These are phyloP conservation scores for Drosophila kurseongensis DNA, from an alignment of 1,140 invertebrate genomes.

Conservation along the genomic window DNA sequence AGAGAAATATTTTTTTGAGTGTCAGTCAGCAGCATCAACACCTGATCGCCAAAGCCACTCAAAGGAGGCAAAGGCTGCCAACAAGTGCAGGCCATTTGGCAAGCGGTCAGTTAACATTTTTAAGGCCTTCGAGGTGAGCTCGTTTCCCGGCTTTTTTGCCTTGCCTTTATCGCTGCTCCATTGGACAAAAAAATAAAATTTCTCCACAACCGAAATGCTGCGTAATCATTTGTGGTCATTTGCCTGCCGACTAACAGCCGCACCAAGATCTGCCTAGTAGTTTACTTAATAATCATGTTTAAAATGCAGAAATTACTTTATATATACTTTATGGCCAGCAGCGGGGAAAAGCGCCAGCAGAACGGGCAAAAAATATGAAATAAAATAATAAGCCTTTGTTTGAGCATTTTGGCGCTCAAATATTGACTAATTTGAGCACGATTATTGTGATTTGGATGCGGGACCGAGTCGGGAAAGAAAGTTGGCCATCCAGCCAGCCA, in stretches of 20 bases:
- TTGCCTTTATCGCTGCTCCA: slow-evolving; percentile 30
- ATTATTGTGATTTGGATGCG: slow-evolving; percentile 78
- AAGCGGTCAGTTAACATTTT: slow-evolving; percentile 52
- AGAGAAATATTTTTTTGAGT: not conserved
- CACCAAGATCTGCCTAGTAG: slow-evolving; percentile 41
- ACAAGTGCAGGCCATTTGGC: slow-evolving; percentile 68
- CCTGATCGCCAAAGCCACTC: slow-evolving; percentile 61
- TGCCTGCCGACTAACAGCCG: slow-evolving; percentile 52
- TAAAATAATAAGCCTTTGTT: slow-evolving; percentile 78
- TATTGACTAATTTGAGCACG: slow-evolving; percentile 81
- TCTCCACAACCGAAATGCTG: slow-evolving; percentile 50
- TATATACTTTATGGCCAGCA: slow-evolving; percentile 58
- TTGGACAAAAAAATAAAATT: slow-evolving; percentile 36
- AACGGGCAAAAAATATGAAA: slow-evolving; percentile 53
- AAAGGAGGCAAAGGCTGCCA: slow-evolving; percentile 43
- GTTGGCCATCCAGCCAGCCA: slow-evolving; percentile 49
- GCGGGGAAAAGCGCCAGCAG: slow-evolving; percentile 34
- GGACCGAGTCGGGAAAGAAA: slow-evolving; percentile 61
- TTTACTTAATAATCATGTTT: slow-evolving; percentile 78
- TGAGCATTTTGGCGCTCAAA: slow-evolving; percentile 73
- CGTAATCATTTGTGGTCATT: slow-evolving; percentile 77
- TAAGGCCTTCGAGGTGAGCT: slow-evolving; percentile 61
- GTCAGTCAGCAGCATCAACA: slow-evolving; percentile 61
- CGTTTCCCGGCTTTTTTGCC: slow-evolving; percentile 61
- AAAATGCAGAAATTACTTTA: slow-evolving; percentile 79